Conservation (phyloP, 2,113 vertebrate genomes). For the Microtus richardsoni region DNA sequence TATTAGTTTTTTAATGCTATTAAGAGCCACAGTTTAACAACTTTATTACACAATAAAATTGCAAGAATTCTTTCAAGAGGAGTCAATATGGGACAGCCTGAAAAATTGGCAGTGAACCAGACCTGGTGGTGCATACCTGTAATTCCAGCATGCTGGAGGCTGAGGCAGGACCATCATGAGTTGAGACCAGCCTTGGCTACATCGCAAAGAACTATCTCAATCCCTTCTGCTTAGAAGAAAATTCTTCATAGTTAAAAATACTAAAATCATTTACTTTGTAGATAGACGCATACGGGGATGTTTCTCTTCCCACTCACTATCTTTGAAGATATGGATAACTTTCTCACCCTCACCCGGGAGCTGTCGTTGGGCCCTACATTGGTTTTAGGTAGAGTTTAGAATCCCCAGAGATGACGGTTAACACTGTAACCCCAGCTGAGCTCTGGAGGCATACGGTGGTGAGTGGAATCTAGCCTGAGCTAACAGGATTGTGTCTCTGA, state of each 20-base stretch:
- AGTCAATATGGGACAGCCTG: not conserved
- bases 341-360: not conserved
- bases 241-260: not conserved
- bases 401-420: too few relatives aligned
- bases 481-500: not conserved
- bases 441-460: not conserved
- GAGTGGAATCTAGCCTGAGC: too few relatives aligned
- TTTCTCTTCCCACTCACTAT: not conserved
- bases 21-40: constrained; percentile 73
- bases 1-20: constrained; percentile 75
- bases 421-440: not conserved
- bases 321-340: not conserved
- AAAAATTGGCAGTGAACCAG: not conserved
- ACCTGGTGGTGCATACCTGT: too few relatives aligned
- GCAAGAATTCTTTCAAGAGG: constrained; percentile 46
- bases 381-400: not conserved
- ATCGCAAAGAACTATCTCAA: not conserved
- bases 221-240: not conserved
- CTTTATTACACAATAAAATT: constrained; percentile 68
- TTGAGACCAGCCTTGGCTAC: not conserved
- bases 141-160: not conserved
- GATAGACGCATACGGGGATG: fast-evolving
- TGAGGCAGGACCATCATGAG: not conserved
- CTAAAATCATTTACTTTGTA: not conserved
- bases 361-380: not conserved